Evolutionary conservation across 2,888 invertebrate species (phyloP).

Genomic region (Drosophila hamatofila): DNA sequence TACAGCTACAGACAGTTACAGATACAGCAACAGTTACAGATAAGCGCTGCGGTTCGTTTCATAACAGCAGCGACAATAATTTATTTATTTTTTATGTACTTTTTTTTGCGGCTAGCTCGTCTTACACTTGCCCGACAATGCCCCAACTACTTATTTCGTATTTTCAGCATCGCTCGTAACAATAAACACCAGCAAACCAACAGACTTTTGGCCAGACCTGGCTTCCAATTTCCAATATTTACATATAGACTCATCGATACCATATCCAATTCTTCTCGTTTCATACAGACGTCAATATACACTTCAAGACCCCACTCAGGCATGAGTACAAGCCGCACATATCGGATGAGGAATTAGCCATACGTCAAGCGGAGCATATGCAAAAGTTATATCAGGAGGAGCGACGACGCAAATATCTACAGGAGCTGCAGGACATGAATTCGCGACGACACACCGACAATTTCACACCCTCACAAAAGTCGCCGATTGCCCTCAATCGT

Average conservation of each 20-base stretch:
- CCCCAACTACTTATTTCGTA: slow-evolving; percentile 14
- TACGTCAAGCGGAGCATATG: slow-evolving; percentile 96
- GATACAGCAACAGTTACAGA: slow-evolving; percentile 42
- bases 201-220: neutral
- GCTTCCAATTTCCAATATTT: slow-evolving; percentile 9
- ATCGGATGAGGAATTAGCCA: slow-evolving; percentile 95
- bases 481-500: slow-evolving; percentile 95
- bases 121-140: slow-evolving; percentile 54
- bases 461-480: slow-evolving; percentile 96
- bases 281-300: slow-evolving; percentile 96
- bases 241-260: slow-evolving; percentile 84
- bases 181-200: neutral
- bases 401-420: slow-evolving; percentile 94
- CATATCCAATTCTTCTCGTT: slow-evolving; percentile 95
- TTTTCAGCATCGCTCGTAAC: slow-evolving; percentile 27
- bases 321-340: slow-evolving; percentile 94
- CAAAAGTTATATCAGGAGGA: slow-evolving; percentile 95
- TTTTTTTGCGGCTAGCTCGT: slow-evolving; percentile 69
- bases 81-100: slow-evolving; percentile 5
- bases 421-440: slow-evolving; percentile 97
- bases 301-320: slow-evolving; percentile 95
- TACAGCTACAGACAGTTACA: slow-evolving; percentile 21
- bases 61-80: slow-evolving; percentile 55
- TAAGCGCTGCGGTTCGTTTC: slow-evolving; percentile 59
- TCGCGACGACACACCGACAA: slow-evolving; percentile 97